Evolutionary conservation across 2,113 vertebrate genomes (phyloP).

Genomic region (Archilochus colubris): DNA sequence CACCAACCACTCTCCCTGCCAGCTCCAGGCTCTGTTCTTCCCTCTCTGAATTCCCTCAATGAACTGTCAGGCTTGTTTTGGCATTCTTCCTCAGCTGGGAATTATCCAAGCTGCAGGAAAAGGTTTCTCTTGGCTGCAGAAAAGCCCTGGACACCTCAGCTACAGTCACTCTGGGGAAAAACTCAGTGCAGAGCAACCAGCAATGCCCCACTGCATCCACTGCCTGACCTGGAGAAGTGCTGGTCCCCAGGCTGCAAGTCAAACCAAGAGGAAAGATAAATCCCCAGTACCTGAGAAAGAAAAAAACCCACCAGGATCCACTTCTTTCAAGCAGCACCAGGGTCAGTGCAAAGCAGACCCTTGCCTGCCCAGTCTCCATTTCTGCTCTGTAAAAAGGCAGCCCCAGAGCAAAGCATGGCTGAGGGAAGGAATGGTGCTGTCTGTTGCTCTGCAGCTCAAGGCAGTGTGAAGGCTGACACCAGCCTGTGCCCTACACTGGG

Average conservation of each 20-base stretch:
- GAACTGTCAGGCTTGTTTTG: not conserved
- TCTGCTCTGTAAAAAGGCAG: not conserved
- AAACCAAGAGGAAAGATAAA: not conserved
- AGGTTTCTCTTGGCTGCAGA: not conserved
- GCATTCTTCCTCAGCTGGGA: slow-evolving; percentile 21
- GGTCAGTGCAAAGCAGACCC: not conserved
- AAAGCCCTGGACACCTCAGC: not conserved
- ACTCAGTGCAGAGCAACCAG: not conserved
- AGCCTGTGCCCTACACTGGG: not conserved
- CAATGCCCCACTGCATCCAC: not conserved
- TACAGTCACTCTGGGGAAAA: not conserved
- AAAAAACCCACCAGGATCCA: not conserved
- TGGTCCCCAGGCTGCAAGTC: not conserved
- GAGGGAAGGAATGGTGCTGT: not conserved
- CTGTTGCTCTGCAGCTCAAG: not conserved
- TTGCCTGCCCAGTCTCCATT: not conserved
- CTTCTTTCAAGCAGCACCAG: not conserved
- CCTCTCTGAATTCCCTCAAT: not conserved
- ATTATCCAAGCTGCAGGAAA: not conserved
- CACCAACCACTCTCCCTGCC: not conserved
- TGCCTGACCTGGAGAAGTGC: not conserved
- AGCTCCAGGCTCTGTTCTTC: not conserved
- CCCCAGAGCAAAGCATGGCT: not conserved
- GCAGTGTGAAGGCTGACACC: not conserved
- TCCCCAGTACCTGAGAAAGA: not conserved